A percentile compares a stretch with the other conserved stretches of the same genome.
phyloP scores from a whole-genome alignment of 53 echinoderm and acorn worm species.

The Arbacia lixula region DNA sequence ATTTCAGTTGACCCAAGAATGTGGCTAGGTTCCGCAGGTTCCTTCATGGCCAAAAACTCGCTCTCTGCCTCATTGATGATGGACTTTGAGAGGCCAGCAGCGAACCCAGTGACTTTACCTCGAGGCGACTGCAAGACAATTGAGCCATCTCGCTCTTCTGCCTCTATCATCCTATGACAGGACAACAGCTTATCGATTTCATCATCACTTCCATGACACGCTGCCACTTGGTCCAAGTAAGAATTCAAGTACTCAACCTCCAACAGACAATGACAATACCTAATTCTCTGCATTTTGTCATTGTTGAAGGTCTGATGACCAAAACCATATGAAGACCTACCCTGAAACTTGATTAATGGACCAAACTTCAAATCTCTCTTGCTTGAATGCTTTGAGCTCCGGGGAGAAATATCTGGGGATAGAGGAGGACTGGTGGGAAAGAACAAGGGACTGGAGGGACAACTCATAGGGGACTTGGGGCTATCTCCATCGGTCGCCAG shows the following conservation, averaged over 20 bases:
- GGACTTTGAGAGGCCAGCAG: constrained; percentile 26
- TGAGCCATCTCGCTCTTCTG: constrained; percentile 33
- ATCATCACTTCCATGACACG: neutral
- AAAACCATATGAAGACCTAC: neutral
- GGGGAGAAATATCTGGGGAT: constrained; percentile 29
- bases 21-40: constrained; percentile 2
- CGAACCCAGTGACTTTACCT: constrained; percentile 2
- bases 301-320: neutral
- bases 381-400: constrained; percentile 14
- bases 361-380: constrained; percentile 22
- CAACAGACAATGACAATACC: constrained; percentile 38
- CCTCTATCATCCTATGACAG: constrained; percentile 49
- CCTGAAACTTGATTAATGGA: constrained; percentile 24
- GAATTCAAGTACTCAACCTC: constrained; percentile 54
- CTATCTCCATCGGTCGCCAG: constrained; percentile 7
- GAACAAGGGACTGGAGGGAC: constrained; percentile 44
- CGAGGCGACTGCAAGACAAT: neutral
- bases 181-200: constrained; percentile 15
- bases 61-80: constrained; percentile 44
- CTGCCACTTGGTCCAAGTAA: constrained; percentile 14
- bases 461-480: constrained; percentile 29
- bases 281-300: constrained; percentile 16
- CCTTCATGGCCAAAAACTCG: constrained; percentile 43
- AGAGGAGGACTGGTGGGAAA: constrained; percentile 41
- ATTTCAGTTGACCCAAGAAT: constrained; percentile 31